Conservation (phyloP, 2,113 vertebrate species). For the Hystrix cristata region DNA sequence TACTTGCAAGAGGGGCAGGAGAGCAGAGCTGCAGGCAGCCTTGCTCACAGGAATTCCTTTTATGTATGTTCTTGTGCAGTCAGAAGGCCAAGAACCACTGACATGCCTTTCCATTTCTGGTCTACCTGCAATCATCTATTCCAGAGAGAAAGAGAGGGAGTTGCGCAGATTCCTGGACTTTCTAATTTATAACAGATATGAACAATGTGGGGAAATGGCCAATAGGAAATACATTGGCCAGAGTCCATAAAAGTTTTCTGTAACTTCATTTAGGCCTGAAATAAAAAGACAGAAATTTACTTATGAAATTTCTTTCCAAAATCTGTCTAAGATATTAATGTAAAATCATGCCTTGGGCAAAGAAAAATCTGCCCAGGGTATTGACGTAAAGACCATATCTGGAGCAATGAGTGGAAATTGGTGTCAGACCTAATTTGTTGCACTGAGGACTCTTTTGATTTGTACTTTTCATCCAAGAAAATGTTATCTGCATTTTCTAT, state of each 20-base stretch:
- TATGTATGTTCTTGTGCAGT: not conserved
- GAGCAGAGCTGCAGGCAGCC: rapidly evolving
- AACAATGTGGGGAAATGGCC: not conserved
- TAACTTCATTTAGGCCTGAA: not conserved
- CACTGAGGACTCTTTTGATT: not conserved
- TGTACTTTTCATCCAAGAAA: not conserved
- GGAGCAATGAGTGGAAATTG: not conserved
- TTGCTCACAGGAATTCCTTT: not conserved
- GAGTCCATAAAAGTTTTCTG: not conserved
- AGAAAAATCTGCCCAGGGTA: not conserved
- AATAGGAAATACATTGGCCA: not conserved
- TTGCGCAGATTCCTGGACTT: not conserved
- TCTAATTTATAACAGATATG: not conserved
- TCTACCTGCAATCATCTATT: not conserved
- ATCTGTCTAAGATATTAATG: not conserved
- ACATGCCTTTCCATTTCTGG: not conserved
- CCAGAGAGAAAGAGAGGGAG: not conserved
- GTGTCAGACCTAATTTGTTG: not conserved
- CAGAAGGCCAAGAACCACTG: not conserved
- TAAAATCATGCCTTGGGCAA: not conserved
- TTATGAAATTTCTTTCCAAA: not conserved
- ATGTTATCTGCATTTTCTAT: not conserved
- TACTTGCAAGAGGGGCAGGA: not conserved
- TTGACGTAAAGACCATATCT: not conserved
- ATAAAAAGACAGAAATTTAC: not conserved